Evolutionary conservation across 2,888 invertebrate genomes (phyloP).

Genomic region (Agrotis segetum): DNA sequence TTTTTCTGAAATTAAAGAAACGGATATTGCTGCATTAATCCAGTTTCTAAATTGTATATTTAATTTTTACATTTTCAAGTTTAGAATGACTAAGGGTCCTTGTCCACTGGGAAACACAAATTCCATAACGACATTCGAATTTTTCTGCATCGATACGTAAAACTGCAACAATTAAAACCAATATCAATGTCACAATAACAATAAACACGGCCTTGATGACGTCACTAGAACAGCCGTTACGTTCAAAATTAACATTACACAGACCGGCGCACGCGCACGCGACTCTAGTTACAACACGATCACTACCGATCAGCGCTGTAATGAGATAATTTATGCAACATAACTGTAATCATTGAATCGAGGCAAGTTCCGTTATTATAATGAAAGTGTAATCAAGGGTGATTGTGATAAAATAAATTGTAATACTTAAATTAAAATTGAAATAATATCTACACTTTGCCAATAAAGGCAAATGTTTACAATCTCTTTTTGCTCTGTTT

Average conservation of each 20-base stretch:
- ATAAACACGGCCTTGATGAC: conserved; percentile 32
- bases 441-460: conserved; percentile 7
- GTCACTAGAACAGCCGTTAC: conserved; percentile 20
- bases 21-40: neutral
- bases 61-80: neutral
- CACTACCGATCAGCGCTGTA: conserved; percentile 32
- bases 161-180: conserved; percentile 14
- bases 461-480: conserved; percentile 5
- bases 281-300: conserved; percentile 42
- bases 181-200: conserved; percentile 35
- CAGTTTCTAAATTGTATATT: neutral
- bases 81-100: too few species aligned
- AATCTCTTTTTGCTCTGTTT: too few species aligned
- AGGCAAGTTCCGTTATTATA: conserved; percentile 36
- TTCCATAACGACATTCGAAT: too few species aligned
- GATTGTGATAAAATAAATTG: conserved; percentile 31
- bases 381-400: conserved; percentile 16
- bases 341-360: conserved; percentile 28
- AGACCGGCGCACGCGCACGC: conserved; percentile 54
- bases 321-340: conserved; percentile 44
- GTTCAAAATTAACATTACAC: conserved; percentile 48
- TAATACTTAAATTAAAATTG: conserved; percentile 16
- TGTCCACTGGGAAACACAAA: too few species aligned
- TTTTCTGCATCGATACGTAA: neutral
- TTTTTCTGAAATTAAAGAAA: neutral